Percentiles rank a stretch among this genome's conserved stretches.
phyloP scores from a whole-genome alignment of 2,888 invertebrate genomes.

The Campoplex capitator region DNA sequence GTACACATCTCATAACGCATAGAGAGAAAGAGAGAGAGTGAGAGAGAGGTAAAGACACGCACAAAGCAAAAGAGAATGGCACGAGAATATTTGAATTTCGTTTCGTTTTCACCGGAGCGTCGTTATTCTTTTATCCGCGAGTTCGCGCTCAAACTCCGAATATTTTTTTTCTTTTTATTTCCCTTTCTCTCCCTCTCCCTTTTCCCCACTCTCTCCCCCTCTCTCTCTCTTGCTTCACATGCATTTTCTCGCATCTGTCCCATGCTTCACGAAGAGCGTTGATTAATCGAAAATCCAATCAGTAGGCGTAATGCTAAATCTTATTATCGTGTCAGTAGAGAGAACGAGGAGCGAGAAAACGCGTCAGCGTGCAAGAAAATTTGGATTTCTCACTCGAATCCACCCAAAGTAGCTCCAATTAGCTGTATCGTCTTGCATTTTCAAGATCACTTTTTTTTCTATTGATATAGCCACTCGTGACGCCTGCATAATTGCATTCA shows the following conservation, averaged over 20 bases:
- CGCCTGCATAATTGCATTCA: constrained; percentile 22
- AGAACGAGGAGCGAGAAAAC: constrained; percentile 25
- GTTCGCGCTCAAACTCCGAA: constrained; percentile 57
- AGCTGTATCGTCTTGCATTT: constrained; percentile 28
- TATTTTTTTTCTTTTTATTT: constrained; percentile 40
- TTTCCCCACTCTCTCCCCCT: constrained; percentile 29
- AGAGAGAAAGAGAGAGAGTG: constrained; percentile 25
- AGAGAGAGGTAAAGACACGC: constrained; percentile 55
- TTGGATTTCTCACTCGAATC: constrained; percentile 52
- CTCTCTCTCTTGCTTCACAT: constrained; percentile 39
- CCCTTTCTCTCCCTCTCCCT: constrained; percentile 45
- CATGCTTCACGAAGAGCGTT: constrained; percentile 59
- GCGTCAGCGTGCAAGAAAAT: constrained; percentile 47
- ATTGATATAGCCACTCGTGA: constrained; percentile 20
- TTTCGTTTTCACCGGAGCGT: constrained; percentile 77
- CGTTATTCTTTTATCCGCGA: constrained; percentile 79
- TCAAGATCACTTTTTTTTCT: constrained; percentile 15
- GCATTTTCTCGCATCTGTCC: constrained; percentile 52
- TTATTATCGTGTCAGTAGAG: constrained; percentile 51
- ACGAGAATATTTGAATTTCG: constrained; percentile 80
- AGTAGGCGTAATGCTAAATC: constrained; percentile 70
- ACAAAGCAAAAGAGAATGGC: constrained; percentile 61
- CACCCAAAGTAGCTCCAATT: constrained; percentile 52
- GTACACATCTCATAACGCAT: constrained; percentile 19
- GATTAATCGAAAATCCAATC: constrained; percentile 82